Conservation (phyloP, 2,113 vertebrate genomes). For the Apteryx mantelli region DNA sequence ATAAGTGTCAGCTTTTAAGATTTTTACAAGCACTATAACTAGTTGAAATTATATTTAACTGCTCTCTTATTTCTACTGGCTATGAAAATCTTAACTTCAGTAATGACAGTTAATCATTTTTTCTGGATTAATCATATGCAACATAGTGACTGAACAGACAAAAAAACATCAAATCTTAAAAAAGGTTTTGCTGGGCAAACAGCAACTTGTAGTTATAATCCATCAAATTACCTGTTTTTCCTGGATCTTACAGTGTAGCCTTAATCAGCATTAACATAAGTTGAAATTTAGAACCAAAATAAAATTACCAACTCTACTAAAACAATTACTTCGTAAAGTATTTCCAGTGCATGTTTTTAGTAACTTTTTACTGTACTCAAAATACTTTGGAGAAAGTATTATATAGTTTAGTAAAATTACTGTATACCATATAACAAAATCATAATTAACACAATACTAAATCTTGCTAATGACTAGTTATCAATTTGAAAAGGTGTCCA, state of each 20-base stretch:
- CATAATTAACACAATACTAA: too few species aligned
- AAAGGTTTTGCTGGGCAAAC: not conserved
- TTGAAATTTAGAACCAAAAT: not conserved
- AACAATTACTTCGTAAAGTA: not conserved
- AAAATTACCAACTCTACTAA: not conserved
- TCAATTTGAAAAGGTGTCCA: not conserved
- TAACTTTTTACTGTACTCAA: not conserved
- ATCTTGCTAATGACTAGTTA: not conserved
- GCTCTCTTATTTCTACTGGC: not conserved
- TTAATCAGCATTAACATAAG: not conserved
- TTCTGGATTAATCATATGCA: not conserved
- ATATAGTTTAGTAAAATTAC: not conserved
- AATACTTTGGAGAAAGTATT: not conserved
- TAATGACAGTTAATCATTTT: not conserved
- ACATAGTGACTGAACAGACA: not conserved
- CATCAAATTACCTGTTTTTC: not conserved
- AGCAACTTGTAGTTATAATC: not conserved
- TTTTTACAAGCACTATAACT: not conserved
- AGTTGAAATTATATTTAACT: not conserved
- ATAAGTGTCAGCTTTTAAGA: not conserved
- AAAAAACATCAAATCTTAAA: not conserved
- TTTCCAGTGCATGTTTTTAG: not conserved
- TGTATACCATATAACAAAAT: not conserved
- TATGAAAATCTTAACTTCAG: not conserved
- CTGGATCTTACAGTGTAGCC: accelerated